These are phyloP conservation scores for Heliconius ethilla DNA, from an alignment of 2,888 invertebrate genomes.

Conservation along the genomic window DNA sequence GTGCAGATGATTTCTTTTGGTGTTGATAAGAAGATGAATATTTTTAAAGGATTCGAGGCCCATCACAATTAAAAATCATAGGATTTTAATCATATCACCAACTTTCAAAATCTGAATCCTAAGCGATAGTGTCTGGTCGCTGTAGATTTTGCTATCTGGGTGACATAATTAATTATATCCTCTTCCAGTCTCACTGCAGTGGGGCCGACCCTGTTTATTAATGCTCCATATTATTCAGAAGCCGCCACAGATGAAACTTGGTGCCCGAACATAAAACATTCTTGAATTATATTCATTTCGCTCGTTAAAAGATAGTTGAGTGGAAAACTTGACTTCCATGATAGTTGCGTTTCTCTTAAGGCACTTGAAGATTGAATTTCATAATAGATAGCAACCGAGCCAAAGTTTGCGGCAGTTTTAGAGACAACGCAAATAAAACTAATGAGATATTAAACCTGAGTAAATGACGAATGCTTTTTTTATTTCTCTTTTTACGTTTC, in stretches of 20 bases:
- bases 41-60: too few species aligned
- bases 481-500: neutral
- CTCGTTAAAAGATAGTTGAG: conserved; percentile 62
- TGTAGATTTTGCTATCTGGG: conserved; percentile 55
- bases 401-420: conserved; percentile 41
- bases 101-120: conserved; percentile 48
- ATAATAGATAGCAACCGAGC: conserved; percentile 42
- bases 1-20: too few species aligned
- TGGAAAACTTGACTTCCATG: conserved; percentile 63
- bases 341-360: conserved; percentile 53
- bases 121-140: conserved; percentile 68
- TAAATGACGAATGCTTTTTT: conserved; percentile 28
- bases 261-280: conserved; percentile 65
- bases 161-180: conserved; percentile 72
- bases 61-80: neutral
- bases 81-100: neutral
- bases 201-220: conserved; percentile 74
- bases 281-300: conserved; percentile 56
- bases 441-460: conserved; percentile 38
- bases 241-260: conserved; percentile 74
- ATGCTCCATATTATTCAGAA: conserved; percentile 75
- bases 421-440: conserved; percentile 37
- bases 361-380: conserved; percentile 41
- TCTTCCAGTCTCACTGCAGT: conserved; percentile 64
- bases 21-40: too few species aligned